Evolutionary conservation across 2,113 vertebrate genomes (phyloP), one percentile per base, ranked within the genome.

Genomic region (Perognathus longimembris): DNA sequence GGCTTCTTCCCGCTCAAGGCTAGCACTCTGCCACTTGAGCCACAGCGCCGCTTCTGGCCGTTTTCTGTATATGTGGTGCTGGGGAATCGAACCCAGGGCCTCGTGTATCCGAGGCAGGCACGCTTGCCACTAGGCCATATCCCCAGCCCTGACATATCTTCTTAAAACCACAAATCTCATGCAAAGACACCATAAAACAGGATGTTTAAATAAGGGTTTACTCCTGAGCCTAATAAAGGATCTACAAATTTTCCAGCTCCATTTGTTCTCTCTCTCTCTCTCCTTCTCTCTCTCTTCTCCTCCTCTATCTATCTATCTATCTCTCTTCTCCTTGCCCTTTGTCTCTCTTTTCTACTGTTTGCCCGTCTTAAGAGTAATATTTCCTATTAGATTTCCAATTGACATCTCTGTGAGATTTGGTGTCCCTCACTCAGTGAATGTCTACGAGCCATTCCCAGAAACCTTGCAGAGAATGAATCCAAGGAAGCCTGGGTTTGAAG

Each of bases 241-340:
- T 80, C 96, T 97, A 96, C 97, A 96, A 97, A 81, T 86, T 73
- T 95, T 97, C 91, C 83, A 96, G 79, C 69, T 95, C 91, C 70
- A 45, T 87, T 92, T 93, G 94, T 90, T 59, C 96, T 92, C 82
- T 97, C 97, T 98, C 95, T 94, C 95, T 97, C 88, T 67, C 86
- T 86, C 89, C 83, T 89, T 1, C 11, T 54, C 36, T 40, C 11
- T 42, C 22, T 18, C 28, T 14, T 22, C 26, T 50, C 22, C 14
- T 12, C 45, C 45, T 79, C 30, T 30, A 1, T 28, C 5, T 7
- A 4, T 7, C 8, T 4, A 1, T 26, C 30, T 38, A 17, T 36
- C 20, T 7, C 3, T 34, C 5, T 30, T 36, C 30, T 64, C 7
- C 54, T 3, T 21, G 10, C 11, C 36, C 28, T 38, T 6, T 10